Base-by-base conservation (phyloP, 64 coral and sea anemone genomes). In the Pocillopora damicornis region DNA sequence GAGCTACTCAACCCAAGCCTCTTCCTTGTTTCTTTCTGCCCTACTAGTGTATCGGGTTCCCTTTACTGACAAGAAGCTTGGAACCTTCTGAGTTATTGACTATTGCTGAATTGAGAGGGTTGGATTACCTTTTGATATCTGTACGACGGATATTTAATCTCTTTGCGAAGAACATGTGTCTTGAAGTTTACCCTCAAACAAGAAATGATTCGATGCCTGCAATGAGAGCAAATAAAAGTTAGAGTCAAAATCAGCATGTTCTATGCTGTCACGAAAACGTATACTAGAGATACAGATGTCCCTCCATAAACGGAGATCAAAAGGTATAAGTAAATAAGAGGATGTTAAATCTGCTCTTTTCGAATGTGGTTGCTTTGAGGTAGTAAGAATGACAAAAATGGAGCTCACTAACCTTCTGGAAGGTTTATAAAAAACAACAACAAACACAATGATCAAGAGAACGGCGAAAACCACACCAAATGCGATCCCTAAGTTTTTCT, bases 61-160 rank as follows among this genome's bases (percentile, higher is more conserved):
- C 3, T 51, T 51, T 51, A 51, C 42, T 51, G n/a, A 71, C 67
- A 11, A 20, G 22, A 8, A 25, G 64, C 18, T 4, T 0, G 64
- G 16, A 9, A 67, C 1, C 1, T 20, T 16, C 22, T 6, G 16
- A 67, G 63, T 66, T 66, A 66, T 66, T 66, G 15, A 10, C 1
- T n/a, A 71, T 20, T 26, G 10, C 11, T 1, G 25, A 23, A 23
- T 23, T 71, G 7, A 22, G 9, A 20, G 22, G n/a, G 18, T 51
- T 51, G 1, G 16, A n/a, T 45, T 85, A 85, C 81, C 81, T 85
- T 85, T 57, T 85, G 81, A 85, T 85, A 85, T 85, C 81, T 85
- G 65, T 85, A 85, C 15, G 57, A 22, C 13, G 81, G 81, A 37
- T 42, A 85, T 0, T 85, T 45, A 2, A 85, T 58, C 36, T 85